These are phyloP conservation scores for Tipula lateralis DNA, from an alignment of 2,888 invertebrate species.

Conservation along the genomic window DNA sequence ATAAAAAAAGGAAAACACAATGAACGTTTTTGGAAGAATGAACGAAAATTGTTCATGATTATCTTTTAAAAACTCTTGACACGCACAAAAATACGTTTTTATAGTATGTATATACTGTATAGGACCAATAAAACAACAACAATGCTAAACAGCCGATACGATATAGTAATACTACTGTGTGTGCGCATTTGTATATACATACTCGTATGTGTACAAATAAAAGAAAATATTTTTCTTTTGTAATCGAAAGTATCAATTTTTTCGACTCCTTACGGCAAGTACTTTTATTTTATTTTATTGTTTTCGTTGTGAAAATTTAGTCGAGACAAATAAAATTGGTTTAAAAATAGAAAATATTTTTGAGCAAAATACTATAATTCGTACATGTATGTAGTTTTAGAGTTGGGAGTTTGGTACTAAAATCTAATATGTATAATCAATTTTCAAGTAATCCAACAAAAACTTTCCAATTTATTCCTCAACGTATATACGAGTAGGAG, in stretches of 20 bases:
- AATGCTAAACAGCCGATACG: neutral
- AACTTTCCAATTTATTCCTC: neutral
- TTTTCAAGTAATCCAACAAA: neutral
- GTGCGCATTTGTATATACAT: neutral
- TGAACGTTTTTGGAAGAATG: neutral
- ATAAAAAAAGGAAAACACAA: neutral
- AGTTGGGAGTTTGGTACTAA: neutral
- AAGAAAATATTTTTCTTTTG: neutral
- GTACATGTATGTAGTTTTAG: neutral
- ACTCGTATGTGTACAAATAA: neutral
- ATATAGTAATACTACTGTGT: neutral
- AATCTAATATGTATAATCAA: neutral
- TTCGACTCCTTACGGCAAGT: neutral
- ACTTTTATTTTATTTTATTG: neutral
- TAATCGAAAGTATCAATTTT: conserved; percentile 2
- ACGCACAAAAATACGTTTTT: neutral
- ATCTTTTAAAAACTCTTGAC: neutral
- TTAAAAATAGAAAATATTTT: neutral
- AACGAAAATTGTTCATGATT: neutral
- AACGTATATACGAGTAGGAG: neutral
- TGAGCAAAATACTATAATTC: neutral
- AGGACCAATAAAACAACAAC: neutral
- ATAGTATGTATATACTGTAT: neutral
- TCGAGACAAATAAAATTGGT: neutral
- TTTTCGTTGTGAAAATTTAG: neutral